These are phyloP conservation scores for Centropyge bicolor DNA, from an alignment of 2,797 vertebrate genomes.

Conservation along the genomic window DNA sequence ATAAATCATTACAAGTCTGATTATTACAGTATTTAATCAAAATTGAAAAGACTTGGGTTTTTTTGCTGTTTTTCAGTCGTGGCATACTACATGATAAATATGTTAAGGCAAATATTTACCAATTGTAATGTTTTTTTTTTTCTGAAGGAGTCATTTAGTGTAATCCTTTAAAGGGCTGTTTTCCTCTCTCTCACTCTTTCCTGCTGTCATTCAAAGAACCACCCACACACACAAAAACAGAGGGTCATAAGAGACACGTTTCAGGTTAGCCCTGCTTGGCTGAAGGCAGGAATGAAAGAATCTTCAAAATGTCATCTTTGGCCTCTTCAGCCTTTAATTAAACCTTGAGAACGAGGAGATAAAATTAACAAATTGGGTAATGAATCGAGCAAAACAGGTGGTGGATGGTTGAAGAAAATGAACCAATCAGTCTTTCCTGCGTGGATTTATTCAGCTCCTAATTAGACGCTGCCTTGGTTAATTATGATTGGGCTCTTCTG, in stretches of 20 bases:
- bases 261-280: slow-evolving; percentile 64
- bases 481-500: slow-evolving; percentile 87
- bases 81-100: background rate
- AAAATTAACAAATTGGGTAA: slow-evolving; percentile 89
- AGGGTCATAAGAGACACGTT: slow-evolving; percentile 46
- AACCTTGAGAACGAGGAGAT: slow-evolving; percentile 84
- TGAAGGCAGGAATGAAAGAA: slow-evolving; percentile 73
- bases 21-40: slow-evolving; percentile 28
- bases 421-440: slow-evolving; percentile 88
- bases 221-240: slow-evolving; percentile 24
- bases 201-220: slow-evolving; percentile 18
- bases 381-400: slow-evolving; percentile 88
- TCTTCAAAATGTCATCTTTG: slow-evolving; percentile 85
- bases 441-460: slow-evolving; percentile 87
- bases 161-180: slow-evolving; percentile 9
- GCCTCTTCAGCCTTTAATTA: slow-evolving; percentile 86
- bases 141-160: background rate
- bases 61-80: slow-evolving; percentile 5
- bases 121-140: background rate
- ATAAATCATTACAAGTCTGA: slow-evolving; percentile 21
- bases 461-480: slow-evolving; percentile 88
- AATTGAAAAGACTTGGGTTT: background rate
- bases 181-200: slow-evolving; percentile 10
- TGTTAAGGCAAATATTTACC: slow-evolving; percentile 12
- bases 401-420: slow-evolving; percentile 87